phyloP scores from a whole-genome alignment of 2,888 invertebrate species.

The Eupithecia exiguata region DNA sequence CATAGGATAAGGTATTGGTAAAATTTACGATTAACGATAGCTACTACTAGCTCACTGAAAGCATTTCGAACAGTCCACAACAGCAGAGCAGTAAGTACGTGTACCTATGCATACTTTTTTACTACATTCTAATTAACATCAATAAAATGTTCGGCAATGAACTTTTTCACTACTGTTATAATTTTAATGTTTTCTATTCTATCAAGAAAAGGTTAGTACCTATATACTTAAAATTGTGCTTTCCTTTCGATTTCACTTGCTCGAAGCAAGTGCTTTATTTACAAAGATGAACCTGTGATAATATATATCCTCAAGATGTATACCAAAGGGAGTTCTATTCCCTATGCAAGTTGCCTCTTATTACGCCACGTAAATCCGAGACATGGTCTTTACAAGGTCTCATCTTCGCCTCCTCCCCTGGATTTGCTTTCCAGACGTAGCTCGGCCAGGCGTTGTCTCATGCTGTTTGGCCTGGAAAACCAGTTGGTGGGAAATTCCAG shows the following conservation, averaged over 20 bases:
- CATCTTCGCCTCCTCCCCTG: conserved; percentile 74
- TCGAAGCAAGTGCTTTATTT: background rate
- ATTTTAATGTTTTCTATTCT: background rate
- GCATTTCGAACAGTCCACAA: conserved; percentile 5
- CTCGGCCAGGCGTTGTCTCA: conserved; percentile 74
- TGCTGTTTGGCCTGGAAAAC: conserved; percentile 71
- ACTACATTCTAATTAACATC: conserved; percentile 23
- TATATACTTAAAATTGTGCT: conserved; percentile 38
- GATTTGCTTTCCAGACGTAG: conserved; percentile 75
- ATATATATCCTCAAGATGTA: background rate
- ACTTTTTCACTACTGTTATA: background rate
- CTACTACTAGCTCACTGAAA: background rate
- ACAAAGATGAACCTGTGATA: background rate
- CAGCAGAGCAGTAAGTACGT: background rate
- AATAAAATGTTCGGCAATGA: conserved; percentile 18
- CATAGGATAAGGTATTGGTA: background rate
- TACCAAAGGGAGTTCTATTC: background rate
- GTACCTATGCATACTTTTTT: background rate
- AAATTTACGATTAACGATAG: background rate
- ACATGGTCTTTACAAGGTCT: conserved; percentile 57
- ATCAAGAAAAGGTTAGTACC: conserved; percentile 11
- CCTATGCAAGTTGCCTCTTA: background rate
- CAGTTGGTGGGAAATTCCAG: conserved; percentile 15
- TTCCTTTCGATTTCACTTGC: conserved; percentile 4
- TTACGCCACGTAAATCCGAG: background rate